Base-by-base conservation (phyloP, 2,113 vertebrate genomes). In the Tachuris rubrigastra region DNA sequence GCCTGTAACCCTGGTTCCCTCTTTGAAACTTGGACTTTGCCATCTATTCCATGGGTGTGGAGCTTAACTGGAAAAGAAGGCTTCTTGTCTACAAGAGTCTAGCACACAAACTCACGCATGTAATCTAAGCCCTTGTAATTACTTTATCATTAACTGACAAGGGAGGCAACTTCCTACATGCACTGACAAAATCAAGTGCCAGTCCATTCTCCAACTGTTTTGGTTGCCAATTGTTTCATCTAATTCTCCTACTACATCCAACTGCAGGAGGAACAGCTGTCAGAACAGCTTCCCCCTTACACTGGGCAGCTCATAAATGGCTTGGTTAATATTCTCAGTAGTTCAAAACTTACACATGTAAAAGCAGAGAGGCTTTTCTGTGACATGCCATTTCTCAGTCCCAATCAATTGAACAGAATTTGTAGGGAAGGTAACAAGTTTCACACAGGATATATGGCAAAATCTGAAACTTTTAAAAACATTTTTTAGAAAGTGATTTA, bases 21-120 rank as follows among this genome's bases (percentile, higher is more conserved):
- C 46, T 84, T 73, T 69, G 83, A 93, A 88, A 90, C 46, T 35
- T 93, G 75, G 55, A 94, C 92, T 90, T 95, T 80, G 90, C 9
- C 16, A 80, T 47, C 58, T 27, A 50, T 80, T 77, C 86, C 8
- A 31, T 62, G 79, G 91, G 88, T 74, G 90, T 92, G 79, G 67
- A 77, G 46, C 67, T 62, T 62, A 44, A 73, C 0, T 73, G 69
- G 31, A 74, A 74, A 87, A 89, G 44, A 49, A 73, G 31, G 7
- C 37, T 53, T 85, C 63, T 77, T 33, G 8, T 35, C 49, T 67
- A 19, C 10, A 59, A 25, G 42, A 87, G 18, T 25, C 41, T 65
- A 69, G 59, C 41, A 46, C 1, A 5, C 53, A 66, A 83, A 82
- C 7, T 50, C 47, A 46, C 1, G 2, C 3, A 37, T 28, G 10